A percentile compares a stretch with the other conserved stretches of the same genome.
Conservation (phyloP, 2,797 vertebrate genomes). For the Lacerta bilineata region DNA sequence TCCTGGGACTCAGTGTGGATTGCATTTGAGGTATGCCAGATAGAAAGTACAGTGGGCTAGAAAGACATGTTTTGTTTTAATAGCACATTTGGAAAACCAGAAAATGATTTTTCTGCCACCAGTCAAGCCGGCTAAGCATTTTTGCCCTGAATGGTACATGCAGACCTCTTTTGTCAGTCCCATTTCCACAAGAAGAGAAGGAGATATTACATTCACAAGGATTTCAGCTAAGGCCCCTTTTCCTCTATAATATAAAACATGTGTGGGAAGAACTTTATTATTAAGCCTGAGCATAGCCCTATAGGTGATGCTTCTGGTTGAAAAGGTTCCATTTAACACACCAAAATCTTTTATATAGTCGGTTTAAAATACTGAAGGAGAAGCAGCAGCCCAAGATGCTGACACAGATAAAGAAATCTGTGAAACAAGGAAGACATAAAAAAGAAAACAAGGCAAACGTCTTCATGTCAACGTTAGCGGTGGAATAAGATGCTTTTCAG, state of each 20-base stretch:
- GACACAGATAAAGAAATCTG: not conserved
- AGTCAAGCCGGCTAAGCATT: not conserved
- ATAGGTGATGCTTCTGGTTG: constrained; percentile 14
- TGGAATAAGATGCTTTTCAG: constrained; percentile 56
- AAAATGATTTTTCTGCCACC: not conserved
- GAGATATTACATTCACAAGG: not conserved
- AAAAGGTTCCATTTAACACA: constrained; percentile 1
- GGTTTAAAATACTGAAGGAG: constrained; percentile 29
- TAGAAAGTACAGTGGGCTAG: not conserved
- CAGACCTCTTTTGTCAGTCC: not conserved
- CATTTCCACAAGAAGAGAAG: constrained; percentile 25
- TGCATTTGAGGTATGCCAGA: not conserved
- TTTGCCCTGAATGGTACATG: not conserved
- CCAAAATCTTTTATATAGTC: constrained; percentile 8
- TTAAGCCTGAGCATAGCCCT: not conserved
- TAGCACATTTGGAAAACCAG: not conserved
- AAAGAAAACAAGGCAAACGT: constrained; percentile 41
- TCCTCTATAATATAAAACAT: constrained; percentile 15
- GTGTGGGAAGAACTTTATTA: constrained; percentile 17
- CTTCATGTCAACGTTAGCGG: constrained; percentile 36
- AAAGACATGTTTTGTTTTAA: not conserved
- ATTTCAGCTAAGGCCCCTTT: not conserved
- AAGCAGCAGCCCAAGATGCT: constrained; percentile 8
- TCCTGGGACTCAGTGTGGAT: not conserved
- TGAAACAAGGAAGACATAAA: constrained; percentile 28